phyloP scores from a whole-genome alignment of 2,888 invertebrate genomes.

The Pyrrhia umbra region DNA sequence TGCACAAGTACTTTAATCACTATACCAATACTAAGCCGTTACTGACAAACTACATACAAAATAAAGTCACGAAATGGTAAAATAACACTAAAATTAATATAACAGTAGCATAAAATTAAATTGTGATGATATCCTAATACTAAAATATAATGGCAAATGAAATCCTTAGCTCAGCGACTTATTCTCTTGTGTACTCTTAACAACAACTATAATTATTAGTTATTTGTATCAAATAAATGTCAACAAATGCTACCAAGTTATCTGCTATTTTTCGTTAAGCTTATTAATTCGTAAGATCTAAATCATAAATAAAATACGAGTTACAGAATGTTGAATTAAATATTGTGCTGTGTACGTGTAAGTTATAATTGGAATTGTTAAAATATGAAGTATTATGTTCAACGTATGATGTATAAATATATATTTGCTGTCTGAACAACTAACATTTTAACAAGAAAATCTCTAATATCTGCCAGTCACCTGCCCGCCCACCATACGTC shows the following conservation, averaged over 20 bases:
- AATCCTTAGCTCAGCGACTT: constrained; percentile 63
- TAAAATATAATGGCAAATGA: constrained; percentile 78
- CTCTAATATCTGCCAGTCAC: constrained; percentile 23
- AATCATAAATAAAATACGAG: constrained; percentile 43
- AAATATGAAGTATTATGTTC: constrained; percentile 41
- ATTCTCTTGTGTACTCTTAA: constrained; percentile 69
- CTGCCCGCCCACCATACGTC: constrained; percentile 11
- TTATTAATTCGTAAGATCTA: constrained; percentile 44
- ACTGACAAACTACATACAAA: constrained; percentile 59
- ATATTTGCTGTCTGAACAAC: constrained; percentile 45
- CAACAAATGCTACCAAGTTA: constrained; percentile 55
- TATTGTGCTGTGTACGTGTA: constrained; percentile 53
- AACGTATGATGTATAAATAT: constrained; percentile 47
- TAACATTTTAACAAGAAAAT: constrained; percentile 42
- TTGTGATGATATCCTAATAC: constrained; percentile 73
- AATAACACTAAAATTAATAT: constrained; percentile 68
- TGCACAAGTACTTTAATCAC: constrained; percentile 50
- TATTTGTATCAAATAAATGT: constrained; percentile 56
- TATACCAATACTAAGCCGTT: constrained; percentile 52
- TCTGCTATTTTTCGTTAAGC: constrained; percentile 36
- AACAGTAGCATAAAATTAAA: constrained; percentile 71
- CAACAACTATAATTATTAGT: constrained; percentile 67
- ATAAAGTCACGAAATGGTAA: constrained; percentile 61
- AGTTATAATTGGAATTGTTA: constrained; percentile 34
- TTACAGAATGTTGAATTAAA: constrained; percentile 31